Base-by-base conservation (phyloP, 2,113 vertebrate genomes). In the Typhlomys cinereus region DNA sequence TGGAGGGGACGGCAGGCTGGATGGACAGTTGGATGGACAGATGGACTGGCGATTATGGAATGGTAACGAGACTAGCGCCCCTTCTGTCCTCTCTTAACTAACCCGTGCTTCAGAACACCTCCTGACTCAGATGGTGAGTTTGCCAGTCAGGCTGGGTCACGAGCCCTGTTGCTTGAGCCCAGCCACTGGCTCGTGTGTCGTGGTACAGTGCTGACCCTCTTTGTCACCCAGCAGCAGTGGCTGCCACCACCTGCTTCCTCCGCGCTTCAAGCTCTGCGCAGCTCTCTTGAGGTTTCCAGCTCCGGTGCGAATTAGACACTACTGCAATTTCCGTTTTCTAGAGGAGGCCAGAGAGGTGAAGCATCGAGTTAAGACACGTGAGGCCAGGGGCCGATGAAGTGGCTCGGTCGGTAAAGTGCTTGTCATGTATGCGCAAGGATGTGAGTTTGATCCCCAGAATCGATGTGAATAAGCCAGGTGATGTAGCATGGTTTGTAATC, bases 61-160 rank as follows among this genome's bases (percentile, higher is more conserved):
- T 20, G 44, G 57, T n/a, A 48, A 9, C 36, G 52, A 76, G 50
- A 66, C 6, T 20, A 74, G 66, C 25, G 54, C 74, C 34, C 48
- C 50, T 59, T 74, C n/a, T 70, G 10, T 21, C 76, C 80, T 62
- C 41, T 4, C 12, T 3, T 62, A 31, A 64, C 29, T 20, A 48
- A 74, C 11, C 4, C 27, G 36, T 25, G 54, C 29, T 57, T 67
- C 20, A 14, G 2, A 11, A 23, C 17, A 66, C n/a, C 41, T 80
- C 27, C 2, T 25, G 21, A n/a, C 27, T 61, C 59, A 29, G 4
- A 4, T 1, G 1, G 2, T 46, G 2, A n/a, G 17, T 12, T 52
- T 73, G 41, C 50, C 15, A n/a, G 50, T 34, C 4, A 50, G 7
- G 61, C 57, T 59, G 57, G 48, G 44, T 23, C 48, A 0, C 5